Evolutionary conservation across 2,113 vertebrate genomes (phyloP).

Genomic region (Atractosteus spatula): DNA sequence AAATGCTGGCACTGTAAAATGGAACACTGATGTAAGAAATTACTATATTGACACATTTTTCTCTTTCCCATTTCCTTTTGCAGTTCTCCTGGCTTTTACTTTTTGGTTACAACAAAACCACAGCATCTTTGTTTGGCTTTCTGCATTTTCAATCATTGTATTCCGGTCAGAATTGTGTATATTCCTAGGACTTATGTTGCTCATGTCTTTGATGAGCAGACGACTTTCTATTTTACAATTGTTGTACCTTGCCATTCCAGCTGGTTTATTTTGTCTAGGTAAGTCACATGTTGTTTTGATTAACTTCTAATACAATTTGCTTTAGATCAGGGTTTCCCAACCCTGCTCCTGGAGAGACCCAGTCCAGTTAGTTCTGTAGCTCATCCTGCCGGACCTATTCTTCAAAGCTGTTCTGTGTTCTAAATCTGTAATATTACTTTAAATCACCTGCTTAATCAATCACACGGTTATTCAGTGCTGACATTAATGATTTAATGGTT

Average conservation of each 20-base stretch:
- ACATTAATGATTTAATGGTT: too few relatives aligned
- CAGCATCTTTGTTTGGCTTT: constrained; percentile 77
- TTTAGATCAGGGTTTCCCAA: background rate
- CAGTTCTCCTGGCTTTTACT: constrained; percentile 80
- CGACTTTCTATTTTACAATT: constrained; percentile 63
- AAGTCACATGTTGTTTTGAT: constrained; percentile 40
- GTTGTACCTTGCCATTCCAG: constrained; percentile 74
- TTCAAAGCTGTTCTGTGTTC: too few relatives aligned
- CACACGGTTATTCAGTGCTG: too few relatives aligned
- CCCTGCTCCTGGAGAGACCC: too few relatives aligned
- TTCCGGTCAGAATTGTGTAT: constrained; percentile 88
- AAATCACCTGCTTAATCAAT: too few relatives aligned
- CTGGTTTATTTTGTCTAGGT: constrained; percentile 81
- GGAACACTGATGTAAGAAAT: too few relatives aligned
- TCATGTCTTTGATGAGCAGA: constrained; percentile 69
- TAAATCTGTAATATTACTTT: too few relatives aligned
- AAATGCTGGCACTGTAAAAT: too few relatives aligned
- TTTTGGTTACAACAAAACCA: constrained; percentile 84
- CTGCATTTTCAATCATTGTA: constrained; percentile 82
- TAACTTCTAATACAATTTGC: background rate
- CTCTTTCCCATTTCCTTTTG: constrained; percentile 1
- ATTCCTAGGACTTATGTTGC: constrained; percentile 81
- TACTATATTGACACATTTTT: too few relatives aligned
- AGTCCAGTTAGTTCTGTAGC: too few relatives aligned
- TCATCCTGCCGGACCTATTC: too few relatives aligned